These are phyloP conservation scores for Anagrus nilaparvatae DNA, from an alignment of 1,140 invertebrate species.

Conservation along the genomic window DNA sequence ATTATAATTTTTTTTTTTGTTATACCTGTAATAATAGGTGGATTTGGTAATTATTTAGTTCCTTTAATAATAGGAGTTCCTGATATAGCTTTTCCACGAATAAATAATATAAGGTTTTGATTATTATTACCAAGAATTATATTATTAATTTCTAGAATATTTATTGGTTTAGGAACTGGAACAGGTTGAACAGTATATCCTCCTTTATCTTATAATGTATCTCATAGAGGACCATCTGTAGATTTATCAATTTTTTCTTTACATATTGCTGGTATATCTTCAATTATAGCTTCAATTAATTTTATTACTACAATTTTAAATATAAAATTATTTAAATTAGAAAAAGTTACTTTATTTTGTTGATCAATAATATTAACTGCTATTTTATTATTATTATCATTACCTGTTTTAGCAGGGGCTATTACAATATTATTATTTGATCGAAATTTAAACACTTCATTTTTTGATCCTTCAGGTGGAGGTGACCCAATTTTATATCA, in stretches of 20 bases:
- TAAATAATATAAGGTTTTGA: conserved; percentile 75
- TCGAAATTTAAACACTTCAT: conserved; percentile 43
- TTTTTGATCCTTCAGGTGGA: conserved; percentile 42
- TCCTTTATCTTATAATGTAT: conserved; percentile 46
- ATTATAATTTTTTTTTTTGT: conserved; percentile 74
- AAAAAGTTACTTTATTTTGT: conserved; percentile 48
- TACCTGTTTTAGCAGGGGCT: conserved; percentile 61
- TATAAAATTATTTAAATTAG: conserved; percentile 41
- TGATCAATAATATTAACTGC: conserved; percentile 61
- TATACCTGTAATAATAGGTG: conserved; percentile 67
- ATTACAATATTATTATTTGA: conserved; percentile 57
- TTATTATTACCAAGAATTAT: conserved; percentile 51
- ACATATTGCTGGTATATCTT: conserved; percentile 55
- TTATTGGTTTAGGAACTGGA: conserved; percentile 52
- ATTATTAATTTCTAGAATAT: conserved; percentile 46
- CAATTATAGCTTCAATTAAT: conserved; percentile 57
- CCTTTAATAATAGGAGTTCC: conserved; percentile 59
- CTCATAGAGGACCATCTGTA: conserved; percentile 49
- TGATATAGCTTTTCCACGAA: conserved; percentile 65
- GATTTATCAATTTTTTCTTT: conserved; percentile 59
- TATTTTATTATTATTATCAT: conserved; percentile 51
- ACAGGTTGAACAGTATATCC: conserved; percentile 61
- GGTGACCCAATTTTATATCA: conserved; percentile 47
- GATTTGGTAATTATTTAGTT: conserved; percentile 68
- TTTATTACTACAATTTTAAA: conserved; percentile 53